Evolutionary conservation across 2,888 invertebrate genomes (phyloP).

Genomic region (Amphimallon solstitiale): DNA sequence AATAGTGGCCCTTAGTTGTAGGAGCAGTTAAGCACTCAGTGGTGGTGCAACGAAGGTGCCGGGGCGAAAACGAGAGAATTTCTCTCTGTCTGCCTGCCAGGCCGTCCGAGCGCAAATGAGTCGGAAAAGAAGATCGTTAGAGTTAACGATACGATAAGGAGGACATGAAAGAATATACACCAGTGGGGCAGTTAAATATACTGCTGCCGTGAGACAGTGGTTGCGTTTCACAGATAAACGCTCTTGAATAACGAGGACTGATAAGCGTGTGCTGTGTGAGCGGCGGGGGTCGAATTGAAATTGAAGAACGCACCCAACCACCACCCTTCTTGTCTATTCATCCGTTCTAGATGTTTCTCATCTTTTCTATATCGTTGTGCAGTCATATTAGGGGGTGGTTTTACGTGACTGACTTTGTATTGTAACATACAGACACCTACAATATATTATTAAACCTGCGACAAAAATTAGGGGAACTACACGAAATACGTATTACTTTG

Average conservation of each 20-base stretch:
- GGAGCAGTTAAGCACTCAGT: constrained; percentile 14
- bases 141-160: constrained; percentile 59
- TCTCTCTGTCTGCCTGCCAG: constrained; percentile 40
- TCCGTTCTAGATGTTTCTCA: too few species aligned
- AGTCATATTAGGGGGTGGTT: too few species aligned
- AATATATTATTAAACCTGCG: too few species aligned
- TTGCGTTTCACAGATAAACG: constrained; percentile 42
- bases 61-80: constrained; percentile 18
- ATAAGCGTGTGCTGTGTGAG: constrained; percentile 16
- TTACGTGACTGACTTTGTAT: too few species aligned
- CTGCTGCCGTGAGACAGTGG: constrained; percentile 45
- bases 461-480: too few species aligned
- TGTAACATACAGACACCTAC: too few species aligned
- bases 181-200: constrained; percentile 29
- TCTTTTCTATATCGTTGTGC: too few species aligned
- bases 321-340: neutral
- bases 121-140: constrained; percentile 59
- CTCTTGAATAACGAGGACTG: constrained; percentile 34
- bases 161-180: constrained; percentile 49
- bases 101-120: constrained; percentile 54
- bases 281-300: constrained; percentile 28
- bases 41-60: constrained; percentile 6
- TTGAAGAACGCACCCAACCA: constrained; percentile 27
- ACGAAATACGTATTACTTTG: too few species aligned
- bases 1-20: constrained; percentile 27